Conservation (phyloP, 2,113 vertebrate genomes). For the Micronisus gabar region DNA sequence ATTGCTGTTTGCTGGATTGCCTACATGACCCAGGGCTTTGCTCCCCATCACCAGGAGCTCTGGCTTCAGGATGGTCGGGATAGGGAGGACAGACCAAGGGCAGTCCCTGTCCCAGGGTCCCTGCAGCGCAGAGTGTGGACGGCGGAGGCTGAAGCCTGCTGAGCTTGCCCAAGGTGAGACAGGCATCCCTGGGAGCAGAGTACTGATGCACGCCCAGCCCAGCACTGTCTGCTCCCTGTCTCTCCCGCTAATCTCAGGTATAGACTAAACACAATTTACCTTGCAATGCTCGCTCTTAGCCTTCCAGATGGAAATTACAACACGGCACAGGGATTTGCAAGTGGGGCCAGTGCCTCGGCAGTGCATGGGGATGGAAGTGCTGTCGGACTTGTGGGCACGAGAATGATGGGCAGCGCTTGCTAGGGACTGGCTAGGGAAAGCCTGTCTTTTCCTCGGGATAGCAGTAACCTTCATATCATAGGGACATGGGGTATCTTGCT, state of each 20-base stretch:
- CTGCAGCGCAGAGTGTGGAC: not conserved
- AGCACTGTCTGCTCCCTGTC: not conserved
- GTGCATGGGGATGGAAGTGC: not conserved
- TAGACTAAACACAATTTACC: not conserved
- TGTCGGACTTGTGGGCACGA: fast-evolving
- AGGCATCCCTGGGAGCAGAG: not conserved
- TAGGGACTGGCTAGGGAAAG: not conserved
- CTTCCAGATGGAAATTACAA: not conserved
- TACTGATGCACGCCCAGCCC: not conserved
- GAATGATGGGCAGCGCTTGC: not conserved
- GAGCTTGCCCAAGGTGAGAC: not conserved
- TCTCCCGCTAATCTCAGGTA: not conserved
- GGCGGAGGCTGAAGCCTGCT: not conserved
- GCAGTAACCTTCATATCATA: not conserved
- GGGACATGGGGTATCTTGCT: not conserved
- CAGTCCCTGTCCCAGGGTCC: not conserved
- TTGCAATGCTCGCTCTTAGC: not conserved
- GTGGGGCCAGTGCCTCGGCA: not conserved
- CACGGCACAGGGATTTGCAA: not conserved
- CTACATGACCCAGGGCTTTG: not conserved
- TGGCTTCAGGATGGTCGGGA: not conserved
- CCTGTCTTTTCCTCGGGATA: fast-evolving
- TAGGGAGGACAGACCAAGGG: not conserved
- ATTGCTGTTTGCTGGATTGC: not conserved
- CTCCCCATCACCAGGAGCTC: not conserved